A percentile compares a stretch with the other conserved stretches of the same genome.
These are phyloP conservation scores for Oenanthe melanoleuca DNA, from an alignment of 2,113 vertebrate species.

Conservation along the genomic window DNA sequence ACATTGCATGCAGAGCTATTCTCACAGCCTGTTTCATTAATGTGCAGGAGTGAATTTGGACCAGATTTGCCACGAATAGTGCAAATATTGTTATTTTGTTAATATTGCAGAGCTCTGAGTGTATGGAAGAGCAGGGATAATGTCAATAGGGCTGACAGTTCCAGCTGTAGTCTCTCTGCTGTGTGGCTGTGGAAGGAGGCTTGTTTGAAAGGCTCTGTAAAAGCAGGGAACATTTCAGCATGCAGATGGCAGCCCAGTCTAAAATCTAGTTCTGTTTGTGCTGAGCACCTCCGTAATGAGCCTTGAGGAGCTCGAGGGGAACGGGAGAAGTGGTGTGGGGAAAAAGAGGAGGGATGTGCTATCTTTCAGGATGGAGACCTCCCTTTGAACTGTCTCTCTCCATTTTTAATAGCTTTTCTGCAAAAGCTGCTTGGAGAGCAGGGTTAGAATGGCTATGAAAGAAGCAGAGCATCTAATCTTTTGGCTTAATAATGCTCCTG, in stretches of 20 bases:
- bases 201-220: not conserved
- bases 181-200: not conserved
- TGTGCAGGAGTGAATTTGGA: not conserved
- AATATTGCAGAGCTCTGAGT: not conserved
- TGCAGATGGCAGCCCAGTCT: constrained; percentile 45
- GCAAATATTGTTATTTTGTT: not conserved
- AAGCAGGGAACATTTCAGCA: constrained; percentile 13
- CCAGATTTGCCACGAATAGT: not conserved
- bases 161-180: not conserved
- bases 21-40: not conserved
- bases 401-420: constrained; percentile 55
- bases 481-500: constrained; percentile 1
- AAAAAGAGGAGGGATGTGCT: not conserved
- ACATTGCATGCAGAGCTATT: not conserved
- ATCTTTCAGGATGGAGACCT: constrained; percentile 6
- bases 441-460: not conserved
- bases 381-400: constrained; percentile 50
- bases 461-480: constrained; percentile 43
- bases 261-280: constrained; percentile 4
- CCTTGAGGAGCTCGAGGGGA: not conserved
- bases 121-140: not conserved
- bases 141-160: not conserved
- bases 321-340: not conserved
- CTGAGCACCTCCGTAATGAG: not conserved
- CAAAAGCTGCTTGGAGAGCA: constrained; percentile 37